Evolutionary conservation across 2,888 invertebrate species (phyloP).

Genomic region (Andrena bucephala): DNA sequence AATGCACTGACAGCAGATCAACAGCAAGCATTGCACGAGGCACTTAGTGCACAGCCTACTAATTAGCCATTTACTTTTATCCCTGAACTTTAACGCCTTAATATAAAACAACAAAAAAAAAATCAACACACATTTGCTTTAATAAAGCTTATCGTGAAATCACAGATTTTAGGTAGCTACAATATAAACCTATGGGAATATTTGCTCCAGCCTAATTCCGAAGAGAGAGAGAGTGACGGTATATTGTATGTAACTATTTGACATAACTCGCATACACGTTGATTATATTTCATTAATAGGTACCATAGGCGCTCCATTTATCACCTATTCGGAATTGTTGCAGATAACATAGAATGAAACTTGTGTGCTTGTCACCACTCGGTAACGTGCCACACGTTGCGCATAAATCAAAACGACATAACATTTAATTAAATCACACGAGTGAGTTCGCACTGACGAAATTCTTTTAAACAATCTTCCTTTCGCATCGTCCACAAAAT

Average conservation of each 20-base stretch:
- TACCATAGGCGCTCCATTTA: conserved; percentile 54
- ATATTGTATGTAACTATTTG: conserved; percentile 73
- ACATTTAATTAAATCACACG: conserved; percentile 38
- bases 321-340: conserved; percentile 63
- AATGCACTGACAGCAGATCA: conserved; percentile 92
- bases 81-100: conserved; percentile 67
- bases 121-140: conserved; percentile 55
- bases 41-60: conserved; percentile 86
- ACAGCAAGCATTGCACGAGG: conserved; percentile 93
- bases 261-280: conserved; percentile 72
- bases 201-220: conserved; percentile 73
- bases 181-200: conserved; percentile 68
- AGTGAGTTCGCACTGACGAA: conserved; percentile 73
- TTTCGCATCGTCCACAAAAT: conserved; percentile 25
- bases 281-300: conserved; percentile 66
- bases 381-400: conserved; percentile 39
- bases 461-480: conserved; percentile 43
- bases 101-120: conserved; percentile 58
- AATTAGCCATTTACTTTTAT: conserved; percentile 68
- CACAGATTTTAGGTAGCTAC: conserved; percentile 74
- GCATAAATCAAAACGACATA: conserved; percentile 49
- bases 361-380: conserved; percentile 47
- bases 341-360: conserved; percentile 54
- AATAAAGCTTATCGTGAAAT: conserved; percentile 61
- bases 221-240: conserved; percentile 54